A percentile compares a stretch with the other conserved stretches of the same genome.
phyloP scores from a whole-genome alignment of 1,140 invertebrate species.

The Coptotermes formosanus region DNA sequence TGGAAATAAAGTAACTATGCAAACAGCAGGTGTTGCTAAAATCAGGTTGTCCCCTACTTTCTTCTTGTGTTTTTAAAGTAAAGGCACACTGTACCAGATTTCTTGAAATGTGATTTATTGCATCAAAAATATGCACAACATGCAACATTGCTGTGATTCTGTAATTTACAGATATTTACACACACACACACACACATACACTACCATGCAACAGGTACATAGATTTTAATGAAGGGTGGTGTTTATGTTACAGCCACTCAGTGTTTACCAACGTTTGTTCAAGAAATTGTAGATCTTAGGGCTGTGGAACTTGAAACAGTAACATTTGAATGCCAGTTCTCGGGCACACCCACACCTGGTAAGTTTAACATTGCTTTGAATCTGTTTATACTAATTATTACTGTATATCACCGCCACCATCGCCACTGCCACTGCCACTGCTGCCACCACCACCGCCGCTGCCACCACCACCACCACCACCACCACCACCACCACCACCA shows the following conservation, averaged over 20 bases:
- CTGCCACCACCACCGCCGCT: background rate
- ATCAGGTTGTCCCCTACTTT: no score
- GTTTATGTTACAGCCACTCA: slow-evolving; percentile 65
- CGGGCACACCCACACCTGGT: slow-evolving; percentile 84
- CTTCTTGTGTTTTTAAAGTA: no score
- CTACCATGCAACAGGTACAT: background rate
- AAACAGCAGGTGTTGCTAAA: no score
- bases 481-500: no score
- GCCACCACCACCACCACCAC: no score
- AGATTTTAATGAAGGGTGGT: background rate
- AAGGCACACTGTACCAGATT: no score
- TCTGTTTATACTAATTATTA: slow-evolving; percentile 20
- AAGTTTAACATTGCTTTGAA: slow-evolving; percentile 39
- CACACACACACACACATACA: no score
- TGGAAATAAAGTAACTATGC: no score
- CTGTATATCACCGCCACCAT: background rate
- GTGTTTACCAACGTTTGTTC: slow-evolving; percentile 75
- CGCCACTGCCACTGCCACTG: background rate
- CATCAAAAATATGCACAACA: slow-evolving; percentile 29
- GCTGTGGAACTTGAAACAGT: slow-evolving; percentile 71
- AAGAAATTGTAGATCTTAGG: slow-evolving; percentile 73
- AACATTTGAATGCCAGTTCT: slow-evolving; percentile 73
- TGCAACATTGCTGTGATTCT: background rate
- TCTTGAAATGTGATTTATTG: background rate
- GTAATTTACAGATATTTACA: background rate